Evolutionary conservation across 2,797 vertebrate genomes (phyloP).

Genomic region (Eremophila alpestris): DNA sequence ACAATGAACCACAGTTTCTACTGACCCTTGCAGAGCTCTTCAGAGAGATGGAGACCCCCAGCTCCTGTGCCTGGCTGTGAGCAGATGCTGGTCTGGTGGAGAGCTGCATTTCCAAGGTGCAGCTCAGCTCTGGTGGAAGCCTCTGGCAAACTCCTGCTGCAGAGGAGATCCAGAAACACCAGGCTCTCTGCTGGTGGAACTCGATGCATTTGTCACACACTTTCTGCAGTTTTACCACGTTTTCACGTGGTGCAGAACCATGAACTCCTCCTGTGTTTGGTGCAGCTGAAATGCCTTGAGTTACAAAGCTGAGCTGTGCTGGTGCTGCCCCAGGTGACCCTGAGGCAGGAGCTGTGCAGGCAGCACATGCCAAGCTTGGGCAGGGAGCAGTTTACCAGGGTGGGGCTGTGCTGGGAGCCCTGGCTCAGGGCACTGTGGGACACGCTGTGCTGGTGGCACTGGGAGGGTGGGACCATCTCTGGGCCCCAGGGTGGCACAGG

Average conservation of each 20-base stretch:
- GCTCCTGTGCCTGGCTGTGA: not conserved
- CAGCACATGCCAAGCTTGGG: not conserved
- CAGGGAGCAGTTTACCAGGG: not conserved
- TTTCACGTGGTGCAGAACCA: not conserved
- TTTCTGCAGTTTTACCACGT: not conserved
- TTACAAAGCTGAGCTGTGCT: not conserved
- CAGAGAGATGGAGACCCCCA: not conserved
- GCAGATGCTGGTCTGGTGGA: not conserved
- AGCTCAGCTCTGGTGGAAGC: conserved; percentile 12
- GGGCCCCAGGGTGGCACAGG: not conserved
- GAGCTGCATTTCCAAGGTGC: not conserved
- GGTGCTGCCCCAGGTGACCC: fast-evolving
- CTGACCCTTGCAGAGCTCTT: not conserved
- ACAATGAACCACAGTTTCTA: not conserved
- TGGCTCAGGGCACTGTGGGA: not conserved
- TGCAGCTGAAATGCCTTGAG: not conserved
- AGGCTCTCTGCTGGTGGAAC: not conserved
- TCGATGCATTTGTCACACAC: conserved; percentile 30
- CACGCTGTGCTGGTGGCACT: not conserved
- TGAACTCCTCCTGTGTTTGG: not conserved
- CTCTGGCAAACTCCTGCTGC: conserved; percentile 26
- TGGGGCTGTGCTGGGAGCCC: not conserved
- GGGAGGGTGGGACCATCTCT: not conserved
- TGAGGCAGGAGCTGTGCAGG: not conserved
- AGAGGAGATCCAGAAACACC: conserved; percentile 22